Evolutionary conservation across 2,113 vertebrate genomes (phyloP).

Genomic region (Oriolus oriolus): DNA sequence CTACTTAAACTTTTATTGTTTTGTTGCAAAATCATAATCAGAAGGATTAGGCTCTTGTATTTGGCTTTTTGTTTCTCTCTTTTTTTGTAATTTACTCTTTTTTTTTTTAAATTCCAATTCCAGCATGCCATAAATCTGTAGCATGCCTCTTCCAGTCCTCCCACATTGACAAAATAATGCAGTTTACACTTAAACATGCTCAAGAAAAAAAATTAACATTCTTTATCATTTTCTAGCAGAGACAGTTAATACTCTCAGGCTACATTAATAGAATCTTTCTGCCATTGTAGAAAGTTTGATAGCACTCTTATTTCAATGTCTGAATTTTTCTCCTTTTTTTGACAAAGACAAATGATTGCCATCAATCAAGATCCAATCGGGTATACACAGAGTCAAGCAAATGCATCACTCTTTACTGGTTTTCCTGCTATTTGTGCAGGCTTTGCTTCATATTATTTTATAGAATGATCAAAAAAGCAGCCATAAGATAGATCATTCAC

Average conservation of each 20-base stretch:
- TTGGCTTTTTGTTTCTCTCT: constrained; percentile 40
- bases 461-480: constrained; percentile 82
- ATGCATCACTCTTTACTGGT: constrained; percentile 82
- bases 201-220: constrained; percentile 77
- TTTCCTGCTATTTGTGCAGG: constrained; percentile 80
- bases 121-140: constrained; percentile 67
- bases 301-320: constrained; percentile 85
- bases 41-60: constrained; percentile 70
- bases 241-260: constrained; percentile 77
- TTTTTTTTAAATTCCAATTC: constrained; percentile 47
- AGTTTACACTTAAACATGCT: constrained; percentile 71
- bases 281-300: constrained; percentile 86
- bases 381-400: constrained; percentile 76
- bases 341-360: constrained; percentile 91
- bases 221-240: constrained; percentile 80
- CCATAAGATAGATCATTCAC: constrained; percentile 83
- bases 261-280: constrained; percentile 85
- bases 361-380: constrained; percentile 89
- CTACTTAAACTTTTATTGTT: constrained; percentile 80
- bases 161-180: constrained; percentile 68
- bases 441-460: constrained; percentile 85
- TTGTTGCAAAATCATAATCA: constrained; percentile 84
- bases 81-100: neutral
- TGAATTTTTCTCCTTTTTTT: constrained; percentile 81
- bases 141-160: constrained; percentile 53